Base-by-base conservation (phyloP, 1,140 invertebrate species). In the Paracyclopina nana region DNA sequence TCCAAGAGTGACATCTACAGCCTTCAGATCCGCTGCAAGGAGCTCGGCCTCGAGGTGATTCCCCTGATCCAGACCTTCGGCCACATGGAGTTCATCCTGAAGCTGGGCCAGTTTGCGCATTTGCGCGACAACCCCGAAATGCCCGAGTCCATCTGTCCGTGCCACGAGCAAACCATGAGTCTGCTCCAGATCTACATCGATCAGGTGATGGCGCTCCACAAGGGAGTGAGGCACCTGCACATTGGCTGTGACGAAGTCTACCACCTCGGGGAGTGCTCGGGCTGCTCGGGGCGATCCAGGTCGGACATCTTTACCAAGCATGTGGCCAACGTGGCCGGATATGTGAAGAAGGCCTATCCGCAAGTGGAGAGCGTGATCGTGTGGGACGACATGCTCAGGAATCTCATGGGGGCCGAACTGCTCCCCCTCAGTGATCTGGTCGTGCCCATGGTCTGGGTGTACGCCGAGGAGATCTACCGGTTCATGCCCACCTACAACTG, bases 251-350 rank as follows among this genome's bases (percentile, higher is more conserved):
- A 76, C 64, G 74, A 76, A 59, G 69, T 70, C 2, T 68, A 59
- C 54, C 79, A 85, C 55, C 73, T 91, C 58, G 84, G 83, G 1
- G 70, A 80, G 57, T 91, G 86, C 61, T 60, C 70, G 4, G 62
- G 73, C 4, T 92, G 86, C 58, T 56, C 72, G 6, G 64, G 65
- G 50, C 68, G 4, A 58, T 65, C 16, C 67, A 60, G 63, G 40
- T 63, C 59, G 44, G 60, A 69, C 45, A 56, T 74, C 12, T 73
- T 72, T 56, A 59, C 72, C 20, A 28, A 61, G 45, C 72, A 73
- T 58, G 65, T 70, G 0, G 59, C 57, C 31, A 57, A 55, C 46
- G 58, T 72, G 26, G 65, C 67, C 2, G 57, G 55, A 16, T 66
- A 69, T 57, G 57, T 68, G 5, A 66, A 65, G 48, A 48, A 48